Base-by-base conservation (phyloP, 2,888 invertebrate species). In the Cantharis lateralis region DNA sequence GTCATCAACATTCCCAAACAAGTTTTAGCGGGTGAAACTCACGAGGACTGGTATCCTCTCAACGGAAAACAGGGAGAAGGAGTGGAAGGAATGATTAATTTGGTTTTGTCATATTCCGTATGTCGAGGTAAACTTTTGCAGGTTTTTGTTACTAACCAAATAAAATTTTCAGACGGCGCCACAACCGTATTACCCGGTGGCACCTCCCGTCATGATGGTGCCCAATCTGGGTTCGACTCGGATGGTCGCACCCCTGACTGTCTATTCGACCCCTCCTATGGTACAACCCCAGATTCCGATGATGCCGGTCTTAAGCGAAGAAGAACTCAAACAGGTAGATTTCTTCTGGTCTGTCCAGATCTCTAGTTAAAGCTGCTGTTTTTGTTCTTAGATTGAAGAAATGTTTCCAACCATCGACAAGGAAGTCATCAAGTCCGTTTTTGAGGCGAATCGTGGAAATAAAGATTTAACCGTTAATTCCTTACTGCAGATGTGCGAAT, bases 341-440 rank as follows among this genome's bases (percentile, higher is more conserved):
- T n/a, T n/a, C n/a, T n/a, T n/a, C n/a, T n/a, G n/a, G n/a, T n/a
- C n/a, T n/a, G n/a, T n/a, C n/a, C n/a, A n/a, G n/a, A n/a, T n/a
- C n/a, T n/a, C n/a, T n/a, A n/a, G n/a, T n/a, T n/a, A n/a, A n/a
- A n/a, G n/a, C n/a, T n/a, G n/a, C n/a, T 11, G 11, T 13, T 69
- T 20, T 76, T 82, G 78, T 81, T 68, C 75, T 73, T 89, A 96
- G 95, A 93, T 98, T 81, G 93, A 95, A 85, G 98, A 98, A 89
- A 98, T 98, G 97, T 98, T 99, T 89, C 98, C 98, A 1, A 95
- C 95, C 85, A 93, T 98, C 85, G 98, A 98, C 85, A 94, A 94
- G 81, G 97, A 98, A 85, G 97, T 98, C 5, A 94, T 98, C 75
- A 95, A 93, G 86, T 95, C 97, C 0, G 95, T 98, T 18, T 92